phyloP scores from a whole-genome alignment of 1,140 invertebrate genomes.

The Micrasema longulum region DNA sequence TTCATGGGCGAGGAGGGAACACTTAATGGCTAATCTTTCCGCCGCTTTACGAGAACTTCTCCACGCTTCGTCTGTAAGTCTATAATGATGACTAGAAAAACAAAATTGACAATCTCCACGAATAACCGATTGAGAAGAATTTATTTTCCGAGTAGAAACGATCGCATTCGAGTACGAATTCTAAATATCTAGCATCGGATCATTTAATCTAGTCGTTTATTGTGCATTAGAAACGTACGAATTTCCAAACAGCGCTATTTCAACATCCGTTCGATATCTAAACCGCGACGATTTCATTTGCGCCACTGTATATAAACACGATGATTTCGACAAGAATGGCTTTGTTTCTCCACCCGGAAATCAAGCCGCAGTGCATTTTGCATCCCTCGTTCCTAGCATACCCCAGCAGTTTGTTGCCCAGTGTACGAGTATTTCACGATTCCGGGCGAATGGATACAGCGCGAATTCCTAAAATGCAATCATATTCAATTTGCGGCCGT shows the following conservation, averaged over 20 bases:
- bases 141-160: not conserved
- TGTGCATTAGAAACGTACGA: conserved; percentile 7
- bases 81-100: conserved; percentile 20
- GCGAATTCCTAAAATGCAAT: conserved; percentile 40
- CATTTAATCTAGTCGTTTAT: conserved; percentile 1
- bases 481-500: conserved; percentile 40
- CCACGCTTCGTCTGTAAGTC: not conserved
- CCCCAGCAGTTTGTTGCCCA: no score
- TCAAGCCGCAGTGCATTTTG: conserved; percentile 40
- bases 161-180: not conserved
- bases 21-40: conserved; percentile 29
- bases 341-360: conserved; percentile 31
- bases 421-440: conserved; percentile 39
- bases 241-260: conserved; percentile 27
- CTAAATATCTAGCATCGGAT: not conserved
- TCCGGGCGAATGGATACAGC: conserved; percentile 34
- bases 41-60: conserved; percentile 21
- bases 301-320: conserved; percentile 24
- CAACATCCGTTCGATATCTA: conserved; percentile 12
- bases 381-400: conserved; percentile 33
- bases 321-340: conserved; percentile 33
- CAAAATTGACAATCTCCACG: not conserved
- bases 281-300: conserved; percentile 12
- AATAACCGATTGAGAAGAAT: not conserved
- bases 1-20: conserved; percentile 23